These are phyloP conservation scores for Lasioglossum albipes DNA, from an alignment of 1,140 invertebrate genomes.

Conservation along the genomic window DNA sequence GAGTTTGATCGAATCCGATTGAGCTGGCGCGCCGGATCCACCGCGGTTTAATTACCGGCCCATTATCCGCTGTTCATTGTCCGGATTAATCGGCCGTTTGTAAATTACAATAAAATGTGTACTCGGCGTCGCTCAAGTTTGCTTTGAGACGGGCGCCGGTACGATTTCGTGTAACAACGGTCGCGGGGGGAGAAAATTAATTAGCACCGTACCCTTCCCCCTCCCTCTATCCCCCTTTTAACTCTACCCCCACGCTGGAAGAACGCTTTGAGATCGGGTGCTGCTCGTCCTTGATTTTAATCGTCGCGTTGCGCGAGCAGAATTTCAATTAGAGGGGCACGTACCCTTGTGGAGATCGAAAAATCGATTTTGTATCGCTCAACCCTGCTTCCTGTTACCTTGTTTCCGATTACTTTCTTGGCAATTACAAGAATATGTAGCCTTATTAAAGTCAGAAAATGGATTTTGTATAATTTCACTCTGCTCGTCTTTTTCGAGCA, in stretches of 20 bases:
- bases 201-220: not conserved
- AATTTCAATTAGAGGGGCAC: slow-evolving; percentile 19
- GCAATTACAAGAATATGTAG: too few species aligned
- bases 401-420: too few species aligned
- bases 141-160: too few species aligned
- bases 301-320: not conserved
- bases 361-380: too few species aligned
- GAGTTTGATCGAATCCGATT: slow-evolving; percentile 46
- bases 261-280: not conserved
- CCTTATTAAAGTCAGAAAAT: too few species aligned
- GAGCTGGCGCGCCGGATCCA: slow-evolving; percentile 10
- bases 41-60: slow-evolving; percentile 50
- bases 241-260: not conserved
- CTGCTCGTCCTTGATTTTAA: slow-evolving; percentile 3
- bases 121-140: not conserved
- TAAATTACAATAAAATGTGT: slow-evolving; percentile 33
- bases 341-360: too few species aligned
- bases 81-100: slow-evolving; percentile 41
- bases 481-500: too few species aligned
- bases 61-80: slow-evolving; percentile 58
- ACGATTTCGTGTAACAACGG: not conserved
- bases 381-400: too few species aligned
- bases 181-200: not conserved
- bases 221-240: too few species aligned
- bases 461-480: too few species aligned